Conservation (phyloP, 2,888 invertebrate genomes). For the Polydrusus cervinus region DNA sequence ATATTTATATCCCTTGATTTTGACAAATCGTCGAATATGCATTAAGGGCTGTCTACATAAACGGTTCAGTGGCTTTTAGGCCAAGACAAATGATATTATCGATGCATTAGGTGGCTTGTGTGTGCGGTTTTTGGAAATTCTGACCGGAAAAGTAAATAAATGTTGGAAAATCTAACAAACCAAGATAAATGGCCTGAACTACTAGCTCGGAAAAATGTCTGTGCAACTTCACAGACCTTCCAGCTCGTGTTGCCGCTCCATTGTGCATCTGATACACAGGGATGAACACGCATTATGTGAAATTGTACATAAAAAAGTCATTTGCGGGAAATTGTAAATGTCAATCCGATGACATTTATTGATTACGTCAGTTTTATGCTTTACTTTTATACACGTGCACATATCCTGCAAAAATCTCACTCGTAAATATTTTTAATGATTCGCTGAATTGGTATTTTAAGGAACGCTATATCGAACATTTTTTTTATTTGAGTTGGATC, state of each 20-base stretch:
- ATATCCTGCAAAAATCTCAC: too few species aligned
- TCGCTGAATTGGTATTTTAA: too few species aligned
- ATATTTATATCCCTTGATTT: constrained; percentile 59
- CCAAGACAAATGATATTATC: constrained; percentile 69
- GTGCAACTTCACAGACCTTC: constrained; percentile 60
- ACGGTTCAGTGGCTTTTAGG: constrained; percentile 62
- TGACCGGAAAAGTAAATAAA: constrained; percentile 68
- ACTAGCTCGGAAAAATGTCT: constrained; percentile 66
- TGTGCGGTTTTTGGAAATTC: constrained; percentile 59
- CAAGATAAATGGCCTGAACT: constrained; percentile 67
- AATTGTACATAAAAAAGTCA: constrained; percentile 57
- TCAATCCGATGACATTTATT: constrained; percentile 51
- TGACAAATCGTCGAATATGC: constrained; percentile 66
- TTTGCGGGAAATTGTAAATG: constrained; percentile 51
- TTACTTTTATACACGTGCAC: not conserved
- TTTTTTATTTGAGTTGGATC: too few species aligned
- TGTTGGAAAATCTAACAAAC: constrained; percentile 67
- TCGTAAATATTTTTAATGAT: too few species aligned
- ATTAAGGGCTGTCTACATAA: constrained; percentile 56
- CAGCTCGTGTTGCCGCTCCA: constrained; percentile 58
- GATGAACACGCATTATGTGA: constrained; percentile 60
- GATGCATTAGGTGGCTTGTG: constrained; percentile 67
- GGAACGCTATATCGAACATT: too few species aligned
- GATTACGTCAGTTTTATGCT: constrained; percentile 32
- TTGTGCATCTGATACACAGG: constrained; percentile 60